A percentile compares a stretch with the other conserved stretches of the same genome.
Evolutionary conservation across 2,113 vertebrate genomes (phyloP).

Genomic region (Gavia stellata): DNA sequence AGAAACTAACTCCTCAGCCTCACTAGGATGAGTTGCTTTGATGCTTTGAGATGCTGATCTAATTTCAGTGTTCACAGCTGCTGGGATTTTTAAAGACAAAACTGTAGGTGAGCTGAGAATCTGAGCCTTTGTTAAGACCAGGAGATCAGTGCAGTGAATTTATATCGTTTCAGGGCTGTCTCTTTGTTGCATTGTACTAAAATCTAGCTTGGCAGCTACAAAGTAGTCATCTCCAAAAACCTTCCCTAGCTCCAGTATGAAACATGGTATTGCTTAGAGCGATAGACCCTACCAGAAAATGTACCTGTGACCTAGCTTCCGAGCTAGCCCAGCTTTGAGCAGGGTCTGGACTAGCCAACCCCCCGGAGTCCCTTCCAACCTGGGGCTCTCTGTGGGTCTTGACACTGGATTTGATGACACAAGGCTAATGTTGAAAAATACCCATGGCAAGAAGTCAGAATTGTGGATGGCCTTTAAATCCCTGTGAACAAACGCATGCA

Average conservation of each 20-base stretch:
- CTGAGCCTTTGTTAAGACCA: not conserved
- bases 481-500: not conserved
- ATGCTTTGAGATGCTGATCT: not conserved
- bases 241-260: not conserved
- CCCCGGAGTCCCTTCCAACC: not conserved
- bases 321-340: not conserved
- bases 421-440: not conserved
- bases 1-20: not conserved
- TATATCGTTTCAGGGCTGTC: not conserved
- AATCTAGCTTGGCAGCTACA: not conserved
- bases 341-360: rapidly evolving
- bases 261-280: not conserved
- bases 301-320: not conserved
- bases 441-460: not conserved
- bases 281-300: not conserved
- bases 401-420: not conserved
- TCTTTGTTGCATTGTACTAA: rapidly evolving
- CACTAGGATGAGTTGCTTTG: not conserved
- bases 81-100: not conserved
- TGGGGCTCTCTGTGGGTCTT: not conserved
- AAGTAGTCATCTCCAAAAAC: not conserved
- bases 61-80: not conserved
- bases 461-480: not conserved
- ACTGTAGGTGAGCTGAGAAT: not conserved
- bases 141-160: not conserved